These are phyloP conservation scores for Drepana arcuata DNA, from an alignment of 1,140 invertebrate species.

Conservation along the genomic window DNA sequence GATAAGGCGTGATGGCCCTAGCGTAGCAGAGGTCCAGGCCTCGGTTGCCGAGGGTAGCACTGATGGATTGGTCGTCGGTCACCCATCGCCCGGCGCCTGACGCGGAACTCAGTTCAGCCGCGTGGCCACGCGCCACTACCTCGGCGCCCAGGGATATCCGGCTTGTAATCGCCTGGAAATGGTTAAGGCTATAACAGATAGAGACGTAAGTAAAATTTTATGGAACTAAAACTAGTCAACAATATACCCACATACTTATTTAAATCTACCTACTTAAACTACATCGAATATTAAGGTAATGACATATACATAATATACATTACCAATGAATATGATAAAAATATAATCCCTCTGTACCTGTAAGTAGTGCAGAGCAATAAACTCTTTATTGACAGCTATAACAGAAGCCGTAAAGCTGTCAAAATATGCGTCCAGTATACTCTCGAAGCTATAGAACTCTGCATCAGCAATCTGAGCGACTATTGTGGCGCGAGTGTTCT, in stretches of 20 bases:
- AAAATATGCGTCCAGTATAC: constrained; percentile 55
- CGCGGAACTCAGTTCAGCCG: constrained; percentile 40
- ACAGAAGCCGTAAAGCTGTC: constrained; percentile 46
- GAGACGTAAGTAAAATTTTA: too few relatives aligned
- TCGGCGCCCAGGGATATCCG: constrained; percentile 48
- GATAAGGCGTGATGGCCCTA: constrained; percentile 37
- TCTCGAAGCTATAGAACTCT: constrained; percentile 55
- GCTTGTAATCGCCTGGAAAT: constrained; percentile 39
- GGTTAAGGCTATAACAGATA: not conserved
- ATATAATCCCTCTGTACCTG: too few relatives aligned
- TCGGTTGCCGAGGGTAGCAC: constrained; percentile 51
- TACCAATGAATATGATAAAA: too few relatives aligned
- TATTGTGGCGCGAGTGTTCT: constrained; percentile 42
- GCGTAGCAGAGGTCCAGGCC: constrained; percentile 57
- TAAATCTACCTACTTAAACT: too few relatives aligned
- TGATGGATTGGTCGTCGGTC: constrained; percentile 35
- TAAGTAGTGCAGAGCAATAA: constrained; percentile 56
- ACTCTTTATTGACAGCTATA: constrained; percentile 54
- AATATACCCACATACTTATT: too few relatives aligned
- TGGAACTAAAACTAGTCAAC: too few relatives aligned
- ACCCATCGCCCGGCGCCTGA: constrained; percentile 47
- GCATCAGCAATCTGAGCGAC: constrained; percentile 52
- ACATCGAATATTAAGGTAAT: too few relatives aligned
- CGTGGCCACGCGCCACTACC: constrained; percentile 42
- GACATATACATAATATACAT: too few relatives aligned